Base-by-base conservation (phyloP, 2,797 vertebrate genomes). In the Argyrosomus regius region DNA sequence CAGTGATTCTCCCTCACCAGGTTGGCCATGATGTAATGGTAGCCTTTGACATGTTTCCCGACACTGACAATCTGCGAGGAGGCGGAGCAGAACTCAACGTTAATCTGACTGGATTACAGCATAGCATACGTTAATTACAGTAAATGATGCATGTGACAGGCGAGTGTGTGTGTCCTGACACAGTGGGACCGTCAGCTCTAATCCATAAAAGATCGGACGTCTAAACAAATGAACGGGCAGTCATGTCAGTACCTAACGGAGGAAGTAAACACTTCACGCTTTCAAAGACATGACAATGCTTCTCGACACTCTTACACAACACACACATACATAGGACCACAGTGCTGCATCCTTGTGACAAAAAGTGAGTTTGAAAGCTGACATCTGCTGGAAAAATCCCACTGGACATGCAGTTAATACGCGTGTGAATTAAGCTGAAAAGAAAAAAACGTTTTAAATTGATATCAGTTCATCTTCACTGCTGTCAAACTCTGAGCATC, bases 11-110 rank as follows among this genome's bases (percentile, higher is more conserved):
- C 26, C 16, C 97, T 98, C 95, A 99, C 98, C 97, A 98, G 94
- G 89, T 98, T 99, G 91, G 98, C 98, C 95, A 98, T 96, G 95
- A 99, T 98, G 94, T 98, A 99, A 92, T 99, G 98, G 92, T 99
- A 98, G 84, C 97, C 97, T 96, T 98, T 98, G 85, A 99, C 97
- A 63, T 99, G 97, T 81, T 99, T 99, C 79, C 97, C 97, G 57
- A 98, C 97, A n/a, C 97, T 99, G 90, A 99, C 97, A 83, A 98
- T 97, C 97, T 99, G 92, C 53, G 48, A 80, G 72, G 80, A 78
- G 79, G 90, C 78, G 45, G 49, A 88, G 63, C 65, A 88, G 58
- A 85, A 35, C 24, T 71, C 72, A 83, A 7, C 6, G 60, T 90
- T 90, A 94, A 91, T 83, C 62, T 49, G 77, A 91, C 31, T 84